Evolutionary conservation across 2,797 vertebrate species (phyloP).

Genomic region (Acestrorhynchus altus): DNA sequence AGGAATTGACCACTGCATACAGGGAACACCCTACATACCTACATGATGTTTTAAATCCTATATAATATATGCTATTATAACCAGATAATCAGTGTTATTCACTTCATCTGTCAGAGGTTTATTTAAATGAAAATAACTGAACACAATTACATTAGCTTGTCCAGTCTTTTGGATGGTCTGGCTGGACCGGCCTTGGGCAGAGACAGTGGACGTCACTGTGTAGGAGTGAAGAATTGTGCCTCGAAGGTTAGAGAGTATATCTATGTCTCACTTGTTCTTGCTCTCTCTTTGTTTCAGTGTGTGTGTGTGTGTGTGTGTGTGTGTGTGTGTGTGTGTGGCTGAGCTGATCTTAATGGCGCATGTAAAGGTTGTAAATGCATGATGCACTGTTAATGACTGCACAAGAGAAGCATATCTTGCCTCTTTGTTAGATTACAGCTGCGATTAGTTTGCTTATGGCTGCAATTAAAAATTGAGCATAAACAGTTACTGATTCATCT

Average conservation of each 20-base stretch:
- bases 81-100: no score
- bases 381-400: slow-evolving; percentile 15
- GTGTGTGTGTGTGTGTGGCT: slow-evolving; percentile 1
- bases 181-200: neutral
- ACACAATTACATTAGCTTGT: neutral
- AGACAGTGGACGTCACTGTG: neutral
- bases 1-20: no score
- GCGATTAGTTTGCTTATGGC: slow-evolving; percentile 11
- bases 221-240: slow-evolving; percentile 2
- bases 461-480: slow-evolving; percentile 11
- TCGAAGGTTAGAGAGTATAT: no score
- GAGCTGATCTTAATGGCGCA: slow-evolving; percentile 15
- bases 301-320: slow-evolving; percentile 6
- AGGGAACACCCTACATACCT: no score
- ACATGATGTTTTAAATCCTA: no score
- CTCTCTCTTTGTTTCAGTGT: no score
- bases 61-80: no score
- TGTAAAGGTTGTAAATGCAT: slow-evolving; percentile 16
- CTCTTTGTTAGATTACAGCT: slow-evolving; percentile 6
- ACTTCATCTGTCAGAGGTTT: no score
- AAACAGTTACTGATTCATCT: neutral
- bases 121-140: no score
- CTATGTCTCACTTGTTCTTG: neutral
- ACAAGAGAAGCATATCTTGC: neutral
- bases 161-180: neutral